phyloP scores from a whole-genome alignment of 2,797 vertebrate species.

The Oreonectes daqikongensis region DNA sequence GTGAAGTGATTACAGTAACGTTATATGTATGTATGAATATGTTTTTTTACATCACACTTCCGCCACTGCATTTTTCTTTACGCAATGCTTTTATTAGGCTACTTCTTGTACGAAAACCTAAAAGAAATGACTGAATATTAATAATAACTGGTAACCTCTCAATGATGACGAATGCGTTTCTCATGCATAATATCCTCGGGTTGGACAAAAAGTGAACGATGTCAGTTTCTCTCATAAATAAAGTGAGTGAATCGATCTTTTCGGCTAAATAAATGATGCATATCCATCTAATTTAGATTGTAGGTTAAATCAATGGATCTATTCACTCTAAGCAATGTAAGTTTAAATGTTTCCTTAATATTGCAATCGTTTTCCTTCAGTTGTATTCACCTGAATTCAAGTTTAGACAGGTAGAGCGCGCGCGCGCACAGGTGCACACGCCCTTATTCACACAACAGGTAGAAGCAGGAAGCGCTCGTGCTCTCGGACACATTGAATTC shows the following conservation, averaged over 20 bases:
- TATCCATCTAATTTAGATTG: too few species aligned
- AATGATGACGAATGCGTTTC: neutral
- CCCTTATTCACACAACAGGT: conserved; percentile 23
- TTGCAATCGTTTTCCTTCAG: conserved; percentile 4
- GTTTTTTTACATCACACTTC: too few species aligned
- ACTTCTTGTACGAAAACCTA: too few species aligned
- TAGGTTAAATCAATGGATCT: neutral
- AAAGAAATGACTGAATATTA: neutral
- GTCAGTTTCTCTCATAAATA: too few species aligned
- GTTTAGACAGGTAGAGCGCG: conserved; percentile 22
- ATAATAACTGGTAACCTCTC: neutral
- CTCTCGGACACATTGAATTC: neutral
- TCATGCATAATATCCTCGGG: neutral
- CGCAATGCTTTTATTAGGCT: too few species aligned
- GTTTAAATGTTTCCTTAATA: neutral
- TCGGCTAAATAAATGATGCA: too few species aligned
- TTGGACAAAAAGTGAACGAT: too few species aligned
- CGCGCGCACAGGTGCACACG: neutral
- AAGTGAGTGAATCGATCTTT: too few species aligned
- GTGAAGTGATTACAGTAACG: too few species aligned
- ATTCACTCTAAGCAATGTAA: neutral
- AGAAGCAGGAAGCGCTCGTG: conserved; percentile 25
- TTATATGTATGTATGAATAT: too few species aligned
- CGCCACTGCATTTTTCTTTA: too few species aligned
- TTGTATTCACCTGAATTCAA: neutral